These are phyloP conservation scores for Colinus virginianus DNA, from an alignment of 2,113 vertebrate species.

Conservation along the genomic window DNA sequence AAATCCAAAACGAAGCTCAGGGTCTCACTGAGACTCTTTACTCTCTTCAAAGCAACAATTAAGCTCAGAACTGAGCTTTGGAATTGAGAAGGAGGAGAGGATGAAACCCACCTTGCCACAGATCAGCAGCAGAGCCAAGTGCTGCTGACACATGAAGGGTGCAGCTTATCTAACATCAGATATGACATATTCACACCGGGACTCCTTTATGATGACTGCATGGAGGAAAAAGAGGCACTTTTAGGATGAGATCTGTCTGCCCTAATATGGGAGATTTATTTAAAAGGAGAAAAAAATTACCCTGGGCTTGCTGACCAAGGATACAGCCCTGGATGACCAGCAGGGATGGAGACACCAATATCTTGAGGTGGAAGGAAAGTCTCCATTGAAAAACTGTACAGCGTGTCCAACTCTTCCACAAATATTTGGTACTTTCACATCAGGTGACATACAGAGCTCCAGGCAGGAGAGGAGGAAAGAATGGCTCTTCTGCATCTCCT, in stretches of 20 bases:
- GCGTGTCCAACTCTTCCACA: accelerated
- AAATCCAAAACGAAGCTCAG: background rate
- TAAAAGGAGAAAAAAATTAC: background rate
- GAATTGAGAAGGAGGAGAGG: slow-evolving; percentile 11
- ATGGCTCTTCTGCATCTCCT: background rate
- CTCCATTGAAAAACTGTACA: background rate
- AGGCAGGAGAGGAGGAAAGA: background rate
- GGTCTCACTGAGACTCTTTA: background rate
- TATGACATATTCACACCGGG: accelerated
- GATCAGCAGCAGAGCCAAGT: background rate
- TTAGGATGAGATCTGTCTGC: background rate
- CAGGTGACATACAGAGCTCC: background rate
- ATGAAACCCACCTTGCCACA: background rate
- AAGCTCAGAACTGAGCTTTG: background rate
- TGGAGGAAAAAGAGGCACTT: background rate
- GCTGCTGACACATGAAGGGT: background rate
- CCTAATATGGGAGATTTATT: background rate
- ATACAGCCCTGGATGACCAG: background rate
- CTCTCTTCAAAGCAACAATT: background rate
- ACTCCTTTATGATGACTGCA: background rate
- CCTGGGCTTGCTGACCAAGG: accelerated
- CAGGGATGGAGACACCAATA: background rate
- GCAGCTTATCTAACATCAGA: accelerated
- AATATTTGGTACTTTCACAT: background rate
- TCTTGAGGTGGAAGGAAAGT: background rate